phyloP scores from a whole-genome alignment of 2,888 invertebrate species.

The Ectemnius lituratus region DNA sequence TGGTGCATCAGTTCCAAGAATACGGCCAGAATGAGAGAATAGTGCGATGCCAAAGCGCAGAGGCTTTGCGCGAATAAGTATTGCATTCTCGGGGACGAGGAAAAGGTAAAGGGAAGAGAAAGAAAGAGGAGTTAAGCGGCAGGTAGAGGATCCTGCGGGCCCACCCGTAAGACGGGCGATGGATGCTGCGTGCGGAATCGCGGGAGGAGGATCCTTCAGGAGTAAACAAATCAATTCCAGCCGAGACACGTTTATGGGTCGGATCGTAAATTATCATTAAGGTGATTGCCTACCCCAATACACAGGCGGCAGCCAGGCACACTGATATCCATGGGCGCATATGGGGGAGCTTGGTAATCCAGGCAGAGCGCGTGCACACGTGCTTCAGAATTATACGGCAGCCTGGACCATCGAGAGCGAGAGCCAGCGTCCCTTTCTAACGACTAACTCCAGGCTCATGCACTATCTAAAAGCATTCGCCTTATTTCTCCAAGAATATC shows the following conservation, averaged over 20 bases:
- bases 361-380: conserved; percentile 36
- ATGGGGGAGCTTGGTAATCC: conserved; percentile 44
- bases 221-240: conserved; percentile 74
- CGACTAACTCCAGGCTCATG: no score
- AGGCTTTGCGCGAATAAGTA: no score
- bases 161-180: conserved; percentile 52
- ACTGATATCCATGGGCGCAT: conserved; percentile 22
- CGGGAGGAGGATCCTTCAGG: conserved; percentile 70
- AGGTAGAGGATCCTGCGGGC: conserved; percentile 13
- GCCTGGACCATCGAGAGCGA: background rate
- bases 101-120: background rate
- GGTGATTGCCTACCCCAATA: conserved; percentile 72
- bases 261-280: conserved; percentile 77
- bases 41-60: no score
- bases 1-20: conserved; percentile 13
- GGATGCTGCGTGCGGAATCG: conserved; percentile 36
- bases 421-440: conserved; percentile 15
- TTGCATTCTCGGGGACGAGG: no score
- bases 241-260: conserved; percentile 70
- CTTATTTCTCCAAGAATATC: no score
- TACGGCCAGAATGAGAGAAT: background rate
- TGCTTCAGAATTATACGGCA: background rate
- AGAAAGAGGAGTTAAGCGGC: background rate
- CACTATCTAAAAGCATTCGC: no score
- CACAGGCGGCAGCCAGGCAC: conserved; percentile 34